phyloP scores from a whole-genome alignment of 2,113 vertebrate genomes.

The Eonycteris spelaea region DNA sequence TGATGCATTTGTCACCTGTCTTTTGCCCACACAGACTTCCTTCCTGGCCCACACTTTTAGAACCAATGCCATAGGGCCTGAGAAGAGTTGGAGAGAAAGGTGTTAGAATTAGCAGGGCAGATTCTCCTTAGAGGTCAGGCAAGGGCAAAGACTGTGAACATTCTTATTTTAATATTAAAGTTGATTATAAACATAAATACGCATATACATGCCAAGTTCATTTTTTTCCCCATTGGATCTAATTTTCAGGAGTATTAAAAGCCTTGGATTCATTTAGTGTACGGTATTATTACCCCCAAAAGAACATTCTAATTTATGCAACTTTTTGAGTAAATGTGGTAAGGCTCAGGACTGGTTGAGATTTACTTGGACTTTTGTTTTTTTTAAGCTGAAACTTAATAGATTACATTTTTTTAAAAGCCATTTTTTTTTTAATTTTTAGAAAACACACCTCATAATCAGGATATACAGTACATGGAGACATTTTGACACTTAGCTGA shows the following conservation, averaged over 20 bases:
- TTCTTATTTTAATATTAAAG: not conserved
- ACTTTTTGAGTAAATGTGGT: not conserved
- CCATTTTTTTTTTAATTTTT: not conserved
- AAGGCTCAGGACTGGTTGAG: not conserved
- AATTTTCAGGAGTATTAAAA: not conserved
- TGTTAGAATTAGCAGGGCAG: not conserved
- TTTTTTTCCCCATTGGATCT: not conserved
- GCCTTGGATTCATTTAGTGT: not conserved
- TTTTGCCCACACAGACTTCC: not conserved
- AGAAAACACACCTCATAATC: too few species aligned
- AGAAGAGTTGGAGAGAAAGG: not conserved
- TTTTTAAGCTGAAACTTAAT: not conserved
- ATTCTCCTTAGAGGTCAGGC: not conserved
- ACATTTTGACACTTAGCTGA: not conserved
- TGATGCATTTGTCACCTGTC: not conserved
- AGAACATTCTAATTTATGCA: not conserved
- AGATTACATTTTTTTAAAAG: not conserved
- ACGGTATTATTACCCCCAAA: not conserved
- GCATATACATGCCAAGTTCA: not conserved
- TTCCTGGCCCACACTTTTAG: not conserved
- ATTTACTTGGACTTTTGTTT: not conserved
- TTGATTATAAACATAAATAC: not conserved
- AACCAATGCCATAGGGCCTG: not conserved
- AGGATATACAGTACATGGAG: not conserved
- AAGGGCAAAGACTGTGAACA: not conserved